Evolutionary conservation across 2,113 vertebrate species (phyloP).

Genomic region (Physeter macrocephalus): DNA sequence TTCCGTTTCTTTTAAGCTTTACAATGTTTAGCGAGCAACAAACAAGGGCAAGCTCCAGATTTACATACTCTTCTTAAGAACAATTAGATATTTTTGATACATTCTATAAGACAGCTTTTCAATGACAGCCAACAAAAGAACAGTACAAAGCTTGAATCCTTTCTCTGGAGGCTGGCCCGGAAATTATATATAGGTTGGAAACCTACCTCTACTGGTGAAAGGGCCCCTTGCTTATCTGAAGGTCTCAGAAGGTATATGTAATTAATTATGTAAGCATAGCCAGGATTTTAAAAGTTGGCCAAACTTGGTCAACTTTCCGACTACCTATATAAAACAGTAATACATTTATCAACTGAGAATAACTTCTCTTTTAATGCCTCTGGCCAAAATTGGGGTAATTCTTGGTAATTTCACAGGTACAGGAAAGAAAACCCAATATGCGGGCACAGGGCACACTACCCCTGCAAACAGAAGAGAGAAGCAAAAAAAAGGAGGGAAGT

Average conservation of each 20-base stretch:
- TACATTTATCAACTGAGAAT: background rate
- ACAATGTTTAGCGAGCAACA: slow-evolving; percentile 22
- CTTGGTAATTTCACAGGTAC: background rate
- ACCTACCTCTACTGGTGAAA: background rate
- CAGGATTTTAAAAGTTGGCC: background rate
- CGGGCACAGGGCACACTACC: background rate
- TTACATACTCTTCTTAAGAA: slow-evolving; percentile 4
- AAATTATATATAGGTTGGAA: background rate
- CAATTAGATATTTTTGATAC: slow-evolving; percentile 4
- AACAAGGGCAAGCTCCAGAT: background rate
- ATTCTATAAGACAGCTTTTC: background rate
- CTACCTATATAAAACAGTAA: slow-evolving; percentile 7
- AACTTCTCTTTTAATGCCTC: background rate
- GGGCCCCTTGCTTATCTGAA: background rate
- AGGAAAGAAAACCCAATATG: background rate
- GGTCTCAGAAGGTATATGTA: background rate
- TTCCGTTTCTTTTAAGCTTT: slow-evolving; percentile 50
- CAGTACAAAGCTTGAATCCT: slow-evolving; percentile 10
- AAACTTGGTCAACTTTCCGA: background rate
- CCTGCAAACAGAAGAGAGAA: background rate
- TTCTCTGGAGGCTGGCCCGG: background rate
- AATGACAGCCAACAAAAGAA: slow-evolving; percentile 38
- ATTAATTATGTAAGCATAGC: slow-evolving; percentile 14
- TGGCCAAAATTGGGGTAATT: background rate
- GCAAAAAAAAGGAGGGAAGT: background rate